Evolutionary conservation across 2,797 vertebrate species (phyloP).

Genomic region (Rhabdophis nuchalis): DNA sequence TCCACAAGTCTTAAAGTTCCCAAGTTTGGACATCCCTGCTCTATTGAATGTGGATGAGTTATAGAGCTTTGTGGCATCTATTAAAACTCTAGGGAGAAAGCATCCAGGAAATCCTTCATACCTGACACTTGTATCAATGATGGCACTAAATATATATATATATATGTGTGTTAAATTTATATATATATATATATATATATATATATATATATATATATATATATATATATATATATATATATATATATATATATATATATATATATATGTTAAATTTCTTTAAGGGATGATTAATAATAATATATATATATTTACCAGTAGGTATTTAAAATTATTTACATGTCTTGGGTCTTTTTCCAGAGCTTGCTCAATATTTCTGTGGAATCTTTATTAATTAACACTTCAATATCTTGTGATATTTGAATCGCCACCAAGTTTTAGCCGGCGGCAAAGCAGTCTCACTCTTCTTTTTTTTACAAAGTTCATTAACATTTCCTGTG

Average conservation of each 20-base stretch:
- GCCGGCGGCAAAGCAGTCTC: slow-evolving; percentile 18
- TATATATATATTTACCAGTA: neutral
- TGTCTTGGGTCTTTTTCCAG: slow-evolving; percentile 8
- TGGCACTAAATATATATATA: neutral
- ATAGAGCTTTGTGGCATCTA: slow-evolving; percentile 2
- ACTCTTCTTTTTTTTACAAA: slow-evolving; percentile 28
- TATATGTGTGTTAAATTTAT: too few relatives aligned
- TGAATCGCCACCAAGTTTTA: slow-evolving; percentile 24
- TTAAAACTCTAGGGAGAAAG: neutral
- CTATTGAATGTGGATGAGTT: neutral
- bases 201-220: too few relatives aligned
- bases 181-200: too few relatives aligned
- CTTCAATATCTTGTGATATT: neutral
- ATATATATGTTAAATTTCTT: too few relatives aligned
- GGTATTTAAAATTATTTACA: slow-evolving; percentile 5
- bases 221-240: too few relatives aligned
- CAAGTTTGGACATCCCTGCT: too few relatives aligned
- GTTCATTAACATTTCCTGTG: slow-evolving; percentile 38
- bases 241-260: too few relatives aligned
- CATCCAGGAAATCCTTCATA: neutral
- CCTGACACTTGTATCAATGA: slow-evolving; percentile 1
- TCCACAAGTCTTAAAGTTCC: too few relatives aligned
- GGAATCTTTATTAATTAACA: slow-evolving; percentile 23
- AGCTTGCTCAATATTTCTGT: neutral
- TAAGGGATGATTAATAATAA: too few relatives aligned